phyloP scores from a whole-genome alignment of 37 sponge, comb jelly and placozoan genomes.

The Diacarnus erythraeanus region DNA sequence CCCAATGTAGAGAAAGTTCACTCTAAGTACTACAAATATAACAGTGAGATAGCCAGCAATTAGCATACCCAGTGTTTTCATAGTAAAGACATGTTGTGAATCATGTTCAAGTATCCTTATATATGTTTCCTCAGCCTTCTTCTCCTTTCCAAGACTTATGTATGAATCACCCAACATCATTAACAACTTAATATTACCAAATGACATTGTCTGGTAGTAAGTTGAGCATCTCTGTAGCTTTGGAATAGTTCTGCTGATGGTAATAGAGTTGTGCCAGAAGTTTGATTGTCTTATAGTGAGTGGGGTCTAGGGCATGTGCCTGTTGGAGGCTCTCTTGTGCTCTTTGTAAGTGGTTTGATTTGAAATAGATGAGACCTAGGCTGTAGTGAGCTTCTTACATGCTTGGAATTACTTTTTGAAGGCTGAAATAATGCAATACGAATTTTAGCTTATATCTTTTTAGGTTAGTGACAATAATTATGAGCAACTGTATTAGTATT shows the following conservation, averaged over 20 bases:
- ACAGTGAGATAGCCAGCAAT: too few relatives aligned
- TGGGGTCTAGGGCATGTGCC: conserved; percentile 38
- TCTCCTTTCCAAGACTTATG: background rate
- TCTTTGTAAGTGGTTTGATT: conserved; percentile 6
- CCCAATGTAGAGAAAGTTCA: too few relatives aligned
- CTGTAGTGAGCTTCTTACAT: conserved; percentile 23
- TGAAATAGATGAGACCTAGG: conserved; percentile 35
- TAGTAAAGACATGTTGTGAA: conserved; percentile 35
- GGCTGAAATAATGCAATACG: conserved; percentile 8
- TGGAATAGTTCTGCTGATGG: background rate
- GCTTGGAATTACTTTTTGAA: conserved; percentile 15
- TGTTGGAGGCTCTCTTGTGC: conserved; percentile 29
- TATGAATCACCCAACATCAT: background rate
- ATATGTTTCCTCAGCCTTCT: conserved; percentile 18
- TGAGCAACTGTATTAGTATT: background rate
- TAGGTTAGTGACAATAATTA: too few relatives aligned
- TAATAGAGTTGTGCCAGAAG: conserved; percentile 14
- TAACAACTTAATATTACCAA: background rate
- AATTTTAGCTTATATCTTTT: background rate
- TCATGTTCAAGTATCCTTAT: background rate
- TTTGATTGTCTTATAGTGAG: conserved; percentile 18
- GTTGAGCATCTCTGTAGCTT: background rate
- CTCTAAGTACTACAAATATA: too few relatives aligned
- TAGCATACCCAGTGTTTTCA: conserved; percentile 47
- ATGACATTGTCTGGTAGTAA: background rate